Percentiles rank a stretch among this genome's conserved stretches.
Conservation (phyloP, 2,113 vertebrate species). For the Typhlomys cinereus region DNA sequence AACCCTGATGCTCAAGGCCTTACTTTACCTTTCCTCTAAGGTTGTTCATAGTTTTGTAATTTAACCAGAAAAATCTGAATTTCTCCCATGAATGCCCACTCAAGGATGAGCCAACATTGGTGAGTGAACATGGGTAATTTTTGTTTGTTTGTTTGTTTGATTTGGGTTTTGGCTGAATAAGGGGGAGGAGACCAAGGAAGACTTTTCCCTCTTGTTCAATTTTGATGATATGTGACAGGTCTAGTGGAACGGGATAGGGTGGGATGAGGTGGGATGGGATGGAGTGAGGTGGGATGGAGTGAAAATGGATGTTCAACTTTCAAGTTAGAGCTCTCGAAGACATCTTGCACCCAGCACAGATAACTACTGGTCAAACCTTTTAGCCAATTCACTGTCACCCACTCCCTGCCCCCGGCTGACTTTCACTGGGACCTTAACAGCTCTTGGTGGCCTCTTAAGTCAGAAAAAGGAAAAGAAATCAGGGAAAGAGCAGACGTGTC, state of each 20-base stretch:
- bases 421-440: not conserved
- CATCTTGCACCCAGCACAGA: not conserved
- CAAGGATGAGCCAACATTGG: no score
- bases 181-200: no score
- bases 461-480: not conserved
- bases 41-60: not conserved
- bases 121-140: not conserved
- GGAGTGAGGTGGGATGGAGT: not conserved
- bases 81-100: not conserved
- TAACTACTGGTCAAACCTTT: not conserved
- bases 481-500: not conserved
- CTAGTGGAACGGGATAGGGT: no score
- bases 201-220: not conserved
- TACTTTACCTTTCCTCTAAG: no score
- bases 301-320: not conserved
- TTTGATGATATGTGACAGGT: not conserved
- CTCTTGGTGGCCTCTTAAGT: not conserved
- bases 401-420: no score
- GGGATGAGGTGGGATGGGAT: not conserved
- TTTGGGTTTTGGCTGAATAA: not conserved
- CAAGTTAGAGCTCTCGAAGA: not conserved
- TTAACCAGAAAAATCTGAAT: conserved; percentile 7
- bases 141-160: no score
- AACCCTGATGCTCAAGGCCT: not conserved
- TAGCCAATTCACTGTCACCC: not conserved